Evolutionary conservation across 2,113 vertebrate genomes (phyloP).

Genomic region (Haemorhous mexicanus): DNA sequence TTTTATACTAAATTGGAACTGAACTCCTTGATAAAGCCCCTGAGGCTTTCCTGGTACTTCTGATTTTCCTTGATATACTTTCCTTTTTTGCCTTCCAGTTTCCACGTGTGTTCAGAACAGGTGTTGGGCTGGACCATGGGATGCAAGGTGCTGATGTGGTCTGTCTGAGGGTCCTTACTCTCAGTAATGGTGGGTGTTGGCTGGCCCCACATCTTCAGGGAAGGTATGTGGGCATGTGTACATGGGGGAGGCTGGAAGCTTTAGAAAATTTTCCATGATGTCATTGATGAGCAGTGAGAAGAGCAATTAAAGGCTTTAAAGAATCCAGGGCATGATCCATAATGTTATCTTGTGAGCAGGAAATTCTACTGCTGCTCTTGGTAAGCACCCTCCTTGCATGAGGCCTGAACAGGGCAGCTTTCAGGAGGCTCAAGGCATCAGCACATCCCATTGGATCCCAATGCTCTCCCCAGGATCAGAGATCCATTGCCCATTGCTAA

Average conservation of each 20-base stretch:
- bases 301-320: background rate
- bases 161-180: background rate
- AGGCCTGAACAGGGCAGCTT: background rate
- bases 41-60: background rate
- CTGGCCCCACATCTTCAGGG: background rate
- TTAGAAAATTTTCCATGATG: background rate
- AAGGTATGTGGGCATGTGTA: background rate
- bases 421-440: background rate
- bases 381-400: background rate
- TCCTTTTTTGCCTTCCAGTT: background rate
- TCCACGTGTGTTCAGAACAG: background rate
- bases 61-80: background rate
- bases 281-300: background rate
- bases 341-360: background rate
- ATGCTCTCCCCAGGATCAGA: background rate
- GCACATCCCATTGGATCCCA: background rate
- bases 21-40: background rate
- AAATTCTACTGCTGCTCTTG: background rate
- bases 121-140: background rate
- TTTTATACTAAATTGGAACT: background rate
- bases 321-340: background rate
- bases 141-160: background rate
- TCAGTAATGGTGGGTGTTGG: background rate
- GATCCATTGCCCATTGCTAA: too few relatives aligned
- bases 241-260: background rate